phyloP scores from a whole-genome alignment of 2,888 invertebrate genomes.

The Dusona sp. region DNA sequence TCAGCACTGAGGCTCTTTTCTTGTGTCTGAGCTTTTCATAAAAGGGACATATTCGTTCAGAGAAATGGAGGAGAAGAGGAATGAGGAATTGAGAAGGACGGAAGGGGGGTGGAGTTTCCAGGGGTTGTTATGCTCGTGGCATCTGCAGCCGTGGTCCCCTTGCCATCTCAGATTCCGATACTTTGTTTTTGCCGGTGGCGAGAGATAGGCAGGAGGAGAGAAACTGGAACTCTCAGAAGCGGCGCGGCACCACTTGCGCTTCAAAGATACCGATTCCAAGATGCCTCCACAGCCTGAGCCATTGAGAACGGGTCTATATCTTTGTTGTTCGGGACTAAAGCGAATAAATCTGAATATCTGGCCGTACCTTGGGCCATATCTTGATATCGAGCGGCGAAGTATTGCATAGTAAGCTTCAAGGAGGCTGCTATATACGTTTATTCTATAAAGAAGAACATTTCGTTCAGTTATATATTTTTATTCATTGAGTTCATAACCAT shows the following conservation, averaged over 20 bases:
- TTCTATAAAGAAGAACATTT: slow-evolving; percentile 22
- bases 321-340: slow-evolving; percentile 72
- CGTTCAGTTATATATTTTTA: slow-evolving; percentile 35
- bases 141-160: slow-evolving; percentile 78
- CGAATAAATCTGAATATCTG: slow-evolving; percentile 78
- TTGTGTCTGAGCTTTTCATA: slow-evolving; percentile 72
- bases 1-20: slow-evolving; percentile 19
- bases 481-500: slow-evolving; percentile 25
- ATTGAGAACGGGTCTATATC: slow-evolving; percentile 41
- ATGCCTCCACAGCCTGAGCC: slow-evolving; percentile 55
- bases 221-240: slow-evolving; percentile 32
- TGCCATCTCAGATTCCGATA: slow-evolving; percentile 75
- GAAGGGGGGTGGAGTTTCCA: slow-evolving; percentile 34
- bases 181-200: slow-evolving; percentile 74
- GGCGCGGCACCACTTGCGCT: slow-evolving; percentile 42
- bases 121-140: slow-evolving; percentile 77
- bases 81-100: background rate
- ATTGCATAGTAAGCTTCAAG: slow-evolving; percentile 50
- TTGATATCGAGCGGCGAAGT: slow-evolving; percentile 51
- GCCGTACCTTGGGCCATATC: slow-evolving; percentile 52
- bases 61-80: slow-evolving; percentile 69
- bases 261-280: slow-evolving; percentile 54
- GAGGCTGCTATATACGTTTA: slow-evolving; percentile 20
- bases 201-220: slow-evolving; percentile 2
- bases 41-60: slow-evolving; percentile 70